Conservation (phyloP, 2,113 vertebrate genomes). For the Chionodraco myersi region DNA sequence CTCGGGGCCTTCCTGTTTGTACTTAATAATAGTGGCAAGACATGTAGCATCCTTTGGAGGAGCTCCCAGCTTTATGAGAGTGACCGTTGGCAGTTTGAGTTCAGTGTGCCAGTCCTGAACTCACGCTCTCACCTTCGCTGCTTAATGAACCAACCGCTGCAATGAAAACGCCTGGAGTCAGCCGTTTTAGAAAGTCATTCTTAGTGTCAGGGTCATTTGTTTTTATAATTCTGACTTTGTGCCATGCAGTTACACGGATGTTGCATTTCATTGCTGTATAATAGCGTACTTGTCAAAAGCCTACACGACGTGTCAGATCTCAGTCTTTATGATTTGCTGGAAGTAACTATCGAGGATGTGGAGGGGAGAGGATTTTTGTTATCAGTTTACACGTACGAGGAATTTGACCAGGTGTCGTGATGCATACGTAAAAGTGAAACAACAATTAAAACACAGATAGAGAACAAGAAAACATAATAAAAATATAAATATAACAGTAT, state of each 20-base stretch:
- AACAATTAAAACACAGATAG: no score
- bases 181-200: conserved; percentile 71
- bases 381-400: no score
- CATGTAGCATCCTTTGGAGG: conserved; percentile 46
- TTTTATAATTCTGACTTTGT: conserved; percentile 74
- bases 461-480: no score
- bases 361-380: no score
- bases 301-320: not conserved
- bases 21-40: conserved; percentile 21
- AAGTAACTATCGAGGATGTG: not conserved
- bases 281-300: conserved; percentile 3
- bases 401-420: no score
- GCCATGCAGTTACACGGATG: conserved; percentile 31
- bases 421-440: no score
- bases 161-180: conserved; percentile 51
- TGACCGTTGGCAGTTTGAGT: conserved; percentile 72
- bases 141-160: conserved; percentile 73
- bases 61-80: conserved; percentile 67
- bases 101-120: conserved; percentile 53
- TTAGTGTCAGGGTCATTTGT: conserved; percentile 66
- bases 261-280: conserved; percentile 36
- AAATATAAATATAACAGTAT: no score
- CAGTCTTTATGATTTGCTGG: not conserved
- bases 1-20: conserved; percentile 10
- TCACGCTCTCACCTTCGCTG: conserved; percentile 73